A percentile compares a stretch with the other conserved stretches of the same genome.
Conservation (phyloP, 2,113 vertebrate genomes). For the Romanogobio albipinnatus region DNA sequence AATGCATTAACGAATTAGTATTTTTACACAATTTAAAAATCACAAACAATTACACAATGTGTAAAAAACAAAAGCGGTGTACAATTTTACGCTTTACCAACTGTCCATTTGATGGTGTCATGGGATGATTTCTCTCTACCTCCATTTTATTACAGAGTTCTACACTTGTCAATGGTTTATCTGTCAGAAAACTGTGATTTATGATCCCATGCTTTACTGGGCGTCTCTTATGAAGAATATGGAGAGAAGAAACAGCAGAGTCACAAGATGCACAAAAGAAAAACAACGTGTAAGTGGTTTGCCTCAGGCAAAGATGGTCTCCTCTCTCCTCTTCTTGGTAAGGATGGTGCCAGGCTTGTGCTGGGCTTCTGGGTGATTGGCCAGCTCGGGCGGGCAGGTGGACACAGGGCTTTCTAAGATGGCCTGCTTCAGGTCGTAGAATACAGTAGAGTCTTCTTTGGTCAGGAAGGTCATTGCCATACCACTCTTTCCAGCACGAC, state of each 20-base stretch:
- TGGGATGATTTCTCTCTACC: neutral
- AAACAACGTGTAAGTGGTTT: neutral
- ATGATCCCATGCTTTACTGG: neutral
- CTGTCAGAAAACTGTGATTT: neutral
- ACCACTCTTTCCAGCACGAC: conserved; percentile 95
- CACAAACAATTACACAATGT: neutral
- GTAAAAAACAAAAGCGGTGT: conserved; percentile 42
- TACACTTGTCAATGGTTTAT: neutral
- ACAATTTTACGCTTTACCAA: neutral
- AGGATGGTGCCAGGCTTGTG: conserved; percentile 99
- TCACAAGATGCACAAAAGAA: neutral
- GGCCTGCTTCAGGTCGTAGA: conserved; percentile 98
- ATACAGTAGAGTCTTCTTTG: conserved; percentile 93
- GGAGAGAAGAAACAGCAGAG: neutral
- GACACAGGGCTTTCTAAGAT: conserved; percentile 96
- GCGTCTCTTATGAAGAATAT: conserved; percentile 2
- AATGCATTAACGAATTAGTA: neutral
- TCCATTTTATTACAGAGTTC: neutral
- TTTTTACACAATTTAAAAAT: conserved; percentile 54
- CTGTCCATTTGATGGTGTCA: neutral
- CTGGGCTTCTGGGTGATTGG: conserved; percentile 96
- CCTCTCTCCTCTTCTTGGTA: conserved; percentile 96
- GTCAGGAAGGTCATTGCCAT: conserved; percentile 98
- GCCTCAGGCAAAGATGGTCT: conserved; percentile 95
- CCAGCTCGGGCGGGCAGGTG: conserved; percentile 91